A percentile compares a stretch with the other conserved stretches of the same genome.
These are phyloP conservation scores for Deilephila elpenor DNA, from an alignment of 2,888 invertebrate species.

Conservation along the genomic window DNA sequence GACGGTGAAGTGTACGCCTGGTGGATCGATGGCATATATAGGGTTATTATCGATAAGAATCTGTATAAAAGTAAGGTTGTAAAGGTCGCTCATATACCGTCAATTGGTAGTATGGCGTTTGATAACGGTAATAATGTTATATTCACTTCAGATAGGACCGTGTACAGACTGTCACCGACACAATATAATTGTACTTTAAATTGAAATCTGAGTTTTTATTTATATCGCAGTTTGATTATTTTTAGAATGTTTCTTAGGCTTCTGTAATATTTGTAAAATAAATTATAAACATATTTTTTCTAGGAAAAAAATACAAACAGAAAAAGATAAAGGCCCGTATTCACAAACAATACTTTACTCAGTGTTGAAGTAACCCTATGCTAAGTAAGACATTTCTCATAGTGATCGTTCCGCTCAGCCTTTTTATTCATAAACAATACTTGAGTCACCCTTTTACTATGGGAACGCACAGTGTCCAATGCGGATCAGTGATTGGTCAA, in stretches of 20 bases:
- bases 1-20: slow-evolving; percentile 68
- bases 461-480: too few species aligned
- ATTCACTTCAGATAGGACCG: slow-evolving; percentile 59
- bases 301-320: too few species aligned
- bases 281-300: not conserved
- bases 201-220: slow-evolving; percentile 7
- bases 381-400: too few species aligned
- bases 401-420: too few species aligned
- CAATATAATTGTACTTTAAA: slow-evolving; percentile 43
- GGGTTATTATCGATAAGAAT: slow-evolving; percentile 57
- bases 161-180: slow-evolving; percentile 57
- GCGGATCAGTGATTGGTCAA: too few species aligned
- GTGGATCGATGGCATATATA: slow-evolving; percentile 77
- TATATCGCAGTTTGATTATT: not conserved
- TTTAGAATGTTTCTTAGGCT: not conserved
- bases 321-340: too few species aligned
- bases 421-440: too few species aligned
- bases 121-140: slow-evolving; percentile 71
- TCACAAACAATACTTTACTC: too few species aligned
- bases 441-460: too few species aligned
- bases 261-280: not conserved
- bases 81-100: slow-evolving; percentile 57
- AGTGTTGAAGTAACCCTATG: too few species aligned
- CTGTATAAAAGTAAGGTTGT: slow-evolving; percentile 57
- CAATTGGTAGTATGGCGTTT: slow-evolving; percentile 69